Evolutionary conservation across 2,113 vertebrate genomes (phyloP), one percentile per base, ranked within the genome.

Genomic region (Cavia porcellus): DNA sequence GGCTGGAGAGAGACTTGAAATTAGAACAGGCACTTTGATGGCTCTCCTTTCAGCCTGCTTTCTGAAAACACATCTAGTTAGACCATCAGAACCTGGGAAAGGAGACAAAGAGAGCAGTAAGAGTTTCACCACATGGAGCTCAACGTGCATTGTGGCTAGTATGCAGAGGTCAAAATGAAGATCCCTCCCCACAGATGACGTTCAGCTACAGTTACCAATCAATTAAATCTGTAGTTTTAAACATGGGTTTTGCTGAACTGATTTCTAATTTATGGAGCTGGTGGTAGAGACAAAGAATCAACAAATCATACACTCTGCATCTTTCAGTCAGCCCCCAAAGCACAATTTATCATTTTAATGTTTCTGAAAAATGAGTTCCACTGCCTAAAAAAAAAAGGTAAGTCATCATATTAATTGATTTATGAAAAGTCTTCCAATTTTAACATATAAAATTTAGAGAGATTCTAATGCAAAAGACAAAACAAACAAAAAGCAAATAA

Each of bases 361-460:
- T n/a, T 55, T 81, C 47, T 86, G 28, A 90, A 96, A 95, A 92
- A 87, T 74, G 38, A 17, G 7, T 82, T 91, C 30, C 15, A 45
- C 32, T 79, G 86, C 38, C 89, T 68, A 84, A 89, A 87, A 32
- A 77, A 90, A 86, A 61, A 25, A 68, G 42, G 28, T 17, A 80
- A 50, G 62, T 70, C 68, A 84, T 8, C 75, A 28, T 52, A 32
- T 3, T 17, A 25, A 30, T n/a, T 77, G 47, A 80, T 79, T 86
- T 66, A n/a, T 84, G 77, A 87, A 22, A 35, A 77, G 72, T 66
- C 42, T 92, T 42, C 45, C 22, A 35, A 52, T 72, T 88, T 64
- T 66, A 72, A 96, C 57, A 50, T 91, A 1, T 30, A n/a, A 52
- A 38, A 74, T 35, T 66, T 30, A 57, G 52, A 89, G 57, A 57